phyloP scores from a whole-genome alignment of 2,888 invertebrate species.

The Celastrina argiolus region DNA sequence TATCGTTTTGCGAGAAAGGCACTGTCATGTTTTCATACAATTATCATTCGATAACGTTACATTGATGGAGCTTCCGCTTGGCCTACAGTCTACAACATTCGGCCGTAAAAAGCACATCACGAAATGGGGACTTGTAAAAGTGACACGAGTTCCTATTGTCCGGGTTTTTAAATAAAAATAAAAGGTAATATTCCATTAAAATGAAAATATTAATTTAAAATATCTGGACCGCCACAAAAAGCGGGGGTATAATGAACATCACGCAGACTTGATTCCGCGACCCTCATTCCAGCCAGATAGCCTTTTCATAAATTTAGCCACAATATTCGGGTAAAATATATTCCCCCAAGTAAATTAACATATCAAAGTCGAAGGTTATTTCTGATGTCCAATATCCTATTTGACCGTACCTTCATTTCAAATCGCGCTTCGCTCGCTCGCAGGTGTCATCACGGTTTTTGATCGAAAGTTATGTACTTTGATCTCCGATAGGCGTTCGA shows the following conservation, averaged over 20 bases:
- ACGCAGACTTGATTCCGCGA: not conserved
- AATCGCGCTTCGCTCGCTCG: not conserved
- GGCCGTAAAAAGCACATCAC: constrained; percentile 10
- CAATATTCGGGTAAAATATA: not conserved
- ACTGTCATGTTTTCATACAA: too few species aligned
- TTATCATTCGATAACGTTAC: too few species aligned
- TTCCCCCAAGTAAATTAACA: not conserved
- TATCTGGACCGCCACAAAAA: not conserved
- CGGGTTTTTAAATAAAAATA: too few species aligned
- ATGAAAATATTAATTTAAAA: not conserved
- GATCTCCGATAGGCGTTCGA: not conserved
- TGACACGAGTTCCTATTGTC: too few species aligned
- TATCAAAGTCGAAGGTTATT: not conserved
- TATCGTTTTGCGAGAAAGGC: too few species aligned
- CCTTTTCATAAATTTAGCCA: not conserved
- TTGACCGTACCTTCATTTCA: not conserved
- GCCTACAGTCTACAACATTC: too few species aligned
- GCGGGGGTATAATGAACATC: not conserved
- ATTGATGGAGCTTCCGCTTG: too few species aligned
- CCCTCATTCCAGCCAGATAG: constrained; percentile 1
- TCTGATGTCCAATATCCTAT: constrained; percentile 3
- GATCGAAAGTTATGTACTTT: not conserved
- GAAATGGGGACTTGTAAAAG: too few species aligned
- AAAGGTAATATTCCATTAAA: not conserved
- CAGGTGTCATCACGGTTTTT: not conserved